Evolutionary conservation across 2,113 vertebrate species (phyloP).

Genomic region (Desmodus rotundus): DNA sequence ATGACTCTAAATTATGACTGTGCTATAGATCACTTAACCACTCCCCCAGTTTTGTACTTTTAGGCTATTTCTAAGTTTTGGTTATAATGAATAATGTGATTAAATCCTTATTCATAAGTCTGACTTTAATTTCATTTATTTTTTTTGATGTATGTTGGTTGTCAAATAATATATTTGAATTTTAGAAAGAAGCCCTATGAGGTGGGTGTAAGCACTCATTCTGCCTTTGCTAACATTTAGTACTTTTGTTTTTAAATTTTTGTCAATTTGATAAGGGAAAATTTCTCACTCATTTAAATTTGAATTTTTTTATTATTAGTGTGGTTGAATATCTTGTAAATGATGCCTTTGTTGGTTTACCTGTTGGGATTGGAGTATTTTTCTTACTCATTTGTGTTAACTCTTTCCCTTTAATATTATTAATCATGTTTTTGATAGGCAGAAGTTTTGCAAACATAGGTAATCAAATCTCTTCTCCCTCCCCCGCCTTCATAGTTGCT

Average conservation of each 20-base stretch:
- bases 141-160: not conserved
- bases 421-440: not conserved
- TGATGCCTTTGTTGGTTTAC: not conserved
- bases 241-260: slow-evolving; percentile 6
- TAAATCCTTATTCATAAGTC: not conserved
- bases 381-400: not conserved
- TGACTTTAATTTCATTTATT: not conserved
- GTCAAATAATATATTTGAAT: not conserved
- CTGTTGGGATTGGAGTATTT: not conserved
- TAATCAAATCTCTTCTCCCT: not conserved
- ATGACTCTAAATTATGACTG: not conserved
- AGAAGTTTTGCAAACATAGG: not conserved
- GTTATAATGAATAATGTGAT: not conserved
- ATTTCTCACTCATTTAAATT: slow-evolving; percentile 7
- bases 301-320: slow-evolving; percentile 1
- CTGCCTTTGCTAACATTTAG: not conserved
- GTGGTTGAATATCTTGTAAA: not conserved
- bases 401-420: not conserved
- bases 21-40: not conserved
- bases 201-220: not conserved
- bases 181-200: not conserved
- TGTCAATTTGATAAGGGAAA: not conserved
- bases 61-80: not conserved
- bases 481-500: not conserved
- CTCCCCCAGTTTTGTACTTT: not conserved